phyloP scores from a whole-genome alignment of 1,140 invertebrate genomes.

The Tribolium madens region DNA sequence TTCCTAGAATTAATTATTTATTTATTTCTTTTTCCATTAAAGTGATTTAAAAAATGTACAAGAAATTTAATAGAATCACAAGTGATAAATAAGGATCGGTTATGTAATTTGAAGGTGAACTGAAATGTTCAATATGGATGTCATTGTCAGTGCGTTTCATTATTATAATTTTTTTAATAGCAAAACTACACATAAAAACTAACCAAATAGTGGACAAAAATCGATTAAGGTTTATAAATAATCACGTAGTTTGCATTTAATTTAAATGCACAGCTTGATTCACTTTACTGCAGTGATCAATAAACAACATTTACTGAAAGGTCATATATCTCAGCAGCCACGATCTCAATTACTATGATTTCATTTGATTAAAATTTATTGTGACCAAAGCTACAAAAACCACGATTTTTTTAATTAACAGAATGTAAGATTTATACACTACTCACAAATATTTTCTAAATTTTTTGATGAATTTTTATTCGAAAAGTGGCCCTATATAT shows the following conservation, averaged over 20 bases:
- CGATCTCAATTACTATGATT: not conserved
- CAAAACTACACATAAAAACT: no score
- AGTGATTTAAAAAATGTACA: no score
- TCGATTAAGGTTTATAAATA: no score
- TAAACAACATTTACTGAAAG: not conserved
- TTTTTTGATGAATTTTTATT: no score
- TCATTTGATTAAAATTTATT: not conserved
- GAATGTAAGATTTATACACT: no score
- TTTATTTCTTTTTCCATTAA: not conserved
- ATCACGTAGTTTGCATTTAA: not conserved
- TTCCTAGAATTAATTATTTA: not conserved
- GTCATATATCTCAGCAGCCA: not conserved
- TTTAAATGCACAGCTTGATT: not conserved
- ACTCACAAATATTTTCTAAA: no score
- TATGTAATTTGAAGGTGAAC: not conserved
- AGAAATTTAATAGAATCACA: not conserved
- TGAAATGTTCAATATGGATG: not conserved
- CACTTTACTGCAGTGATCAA: slow-evolving; percentile 1
- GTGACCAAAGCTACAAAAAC: not conserved
- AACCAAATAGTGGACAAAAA: no score
- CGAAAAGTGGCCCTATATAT: no score
- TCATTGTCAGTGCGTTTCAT: not conserved
- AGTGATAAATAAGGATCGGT: not conserved
- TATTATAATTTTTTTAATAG: not conserved
- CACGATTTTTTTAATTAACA: no score